These are phyloP conservation scores for Argyrosomus regius DNA, from an alignment of 2,797 vertebrate genomes.

Conservation along the genomic window DNA sequence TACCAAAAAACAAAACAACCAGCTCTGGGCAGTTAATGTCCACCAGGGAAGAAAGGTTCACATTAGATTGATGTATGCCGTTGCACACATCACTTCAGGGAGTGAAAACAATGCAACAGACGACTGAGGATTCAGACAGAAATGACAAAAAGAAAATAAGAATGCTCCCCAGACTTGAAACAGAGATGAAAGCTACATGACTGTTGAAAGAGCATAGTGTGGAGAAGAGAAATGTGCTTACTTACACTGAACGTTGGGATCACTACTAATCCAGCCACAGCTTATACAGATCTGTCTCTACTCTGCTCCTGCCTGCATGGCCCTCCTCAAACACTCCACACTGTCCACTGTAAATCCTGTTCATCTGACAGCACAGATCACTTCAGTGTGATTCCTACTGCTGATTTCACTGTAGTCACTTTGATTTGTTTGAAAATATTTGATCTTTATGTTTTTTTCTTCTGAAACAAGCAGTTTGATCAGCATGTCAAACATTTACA, in stretches of 20 bases:
- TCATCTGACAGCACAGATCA: slow-evolving; percentile 21
- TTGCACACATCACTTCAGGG: slow-evolving; percentile 66
- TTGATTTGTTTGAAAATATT: slow-evolving; percentile 28
- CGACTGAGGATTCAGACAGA: slow-evolving; percentile 9
- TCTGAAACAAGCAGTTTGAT: slow-evolving; percentile 57
- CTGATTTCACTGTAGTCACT: slow-evolving; percentile 16
- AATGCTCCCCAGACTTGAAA: slow-evolving; percentile 28
- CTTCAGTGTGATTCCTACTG: slow-evolving; percentile 22
- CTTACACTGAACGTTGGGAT: slow-evolving; percentile 75
- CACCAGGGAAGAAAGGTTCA: slow-evolving; percentile 51
- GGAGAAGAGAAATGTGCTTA: slow-evolving; percentile 52
- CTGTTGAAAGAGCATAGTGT: slow-evolving; percentile 71
- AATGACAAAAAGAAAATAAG: background rate
- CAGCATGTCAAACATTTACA: slow-evolving; percentile 85
- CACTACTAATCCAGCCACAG: slow-evolving; percentile 74
- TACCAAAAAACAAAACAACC: slow-evolving; percentile 80
- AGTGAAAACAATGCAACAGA: slow-evolving; percentile 25
- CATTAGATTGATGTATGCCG: slow-evolving; percentile 59
- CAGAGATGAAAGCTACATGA: slow-evolving; percentile 82
- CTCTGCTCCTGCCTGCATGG: slow-evolving; percentile 86
- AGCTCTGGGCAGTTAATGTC: slow-evolving; percentile 43
- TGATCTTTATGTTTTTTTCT: slow-evolving; percentile 14
- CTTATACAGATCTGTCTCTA: slow-evolving; percentile 79
- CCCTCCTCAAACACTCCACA: slow-evolving; percentile 57
- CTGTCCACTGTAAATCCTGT: slow-evolving; percentile 35